Conservation (phyloP, 1,140 invertebrate genomes). For the Campodea augens region DNA sequence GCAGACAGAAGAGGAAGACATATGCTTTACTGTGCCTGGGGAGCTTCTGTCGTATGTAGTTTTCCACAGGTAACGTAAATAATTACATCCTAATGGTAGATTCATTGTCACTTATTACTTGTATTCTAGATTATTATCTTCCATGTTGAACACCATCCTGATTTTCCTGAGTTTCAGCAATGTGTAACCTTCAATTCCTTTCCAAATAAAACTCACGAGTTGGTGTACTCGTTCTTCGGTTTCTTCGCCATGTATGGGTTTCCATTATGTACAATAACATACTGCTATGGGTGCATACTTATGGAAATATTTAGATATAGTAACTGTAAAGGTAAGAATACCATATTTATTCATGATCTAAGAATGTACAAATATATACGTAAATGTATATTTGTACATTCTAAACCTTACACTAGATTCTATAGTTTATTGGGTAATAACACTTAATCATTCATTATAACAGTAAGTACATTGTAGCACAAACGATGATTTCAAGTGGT, state of each 20-base stretch:
- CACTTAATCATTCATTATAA: too few species aligned
- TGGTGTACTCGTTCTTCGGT: slow-evolving; percentile 52
- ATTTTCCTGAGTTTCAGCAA: slow-evolving; percentile 52
- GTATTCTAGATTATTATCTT: slow-evolving; percentile 48
- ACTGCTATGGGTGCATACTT: slow-evolving; percentile 66
- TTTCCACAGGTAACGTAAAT: slow-evolving; percentile 28
- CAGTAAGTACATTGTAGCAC: too few species aligned
- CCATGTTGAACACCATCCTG: slow-evolving; percentile 55
- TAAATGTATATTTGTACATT: too few species aligned
- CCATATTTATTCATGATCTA: too few species aligned
- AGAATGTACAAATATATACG: too few species aligned
- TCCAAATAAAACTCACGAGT: slow-evolving; percentile 39
- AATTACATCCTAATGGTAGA: background rate
- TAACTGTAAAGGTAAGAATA: too few species aligned
- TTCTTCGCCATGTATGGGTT: slow-evolving; percentile 69
- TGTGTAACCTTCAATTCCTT: slow-evolving; percentile 60
- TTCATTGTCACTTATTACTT: slow-evolving; percentile 9
- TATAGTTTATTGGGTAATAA: too few species aligned
- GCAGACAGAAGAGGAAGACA: slow-evolving; percentile 15
- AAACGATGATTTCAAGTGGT: too few species aligned
- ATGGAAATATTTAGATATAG: slow-evolving; percentile 40
- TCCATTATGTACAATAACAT: slow-evolving; percentile 64
- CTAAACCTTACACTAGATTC: too few species aligned
- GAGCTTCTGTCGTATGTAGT: slow-evolving; percentile 20
- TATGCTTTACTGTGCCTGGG: slow-evolving; percentile 24